Percentiles rank a stretch among this genome's conserved stretches.
phyloP scores from a whole-genome alignment of 2,888 invertebrate genomes.

The Autographa gamma region DNA sequence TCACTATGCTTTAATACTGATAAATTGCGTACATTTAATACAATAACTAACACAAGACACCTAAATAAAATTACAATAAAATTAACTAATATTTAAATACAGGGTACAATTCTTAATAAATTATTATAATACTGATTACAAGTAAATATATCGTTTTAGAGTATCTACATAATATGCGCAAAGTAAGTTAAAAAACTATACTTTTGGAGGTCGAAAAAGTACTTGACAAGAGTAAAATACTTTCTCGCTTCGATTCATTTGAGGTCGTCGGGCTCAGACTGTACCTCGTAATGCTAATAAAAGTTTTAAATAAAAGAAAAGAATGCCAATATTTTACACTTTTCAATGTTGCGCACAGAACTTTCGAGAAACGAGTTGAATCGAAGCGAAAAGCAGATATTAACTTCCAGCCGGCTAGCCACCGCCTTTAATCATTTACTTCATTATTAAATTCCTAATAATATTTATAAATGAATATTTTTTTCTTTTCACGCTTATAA shows the following conservation, averaged over 20 bases:
- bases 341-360: slow-evolving; percentile 38
- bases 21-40: slow-evolving; percentile 15
- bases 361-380: slow-evolving; percentile 37
- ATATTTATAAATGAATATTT: slow-evolving; percentile 57
- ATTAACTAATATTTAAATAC: slow-evolving; percentile 5
- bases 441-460: slow-evolving; percentile 60
- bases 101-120: slow-evolving; percentile 27
- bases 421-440: slow-evolving; percentile 54
- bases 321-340: slow-evolving; percentile 32
- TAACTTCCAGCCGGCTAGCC: slow-evolving; percentile 51
- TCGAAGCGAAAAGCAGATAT: slow-evolving; percentile 63
- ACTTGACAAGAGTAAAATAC: slow-evolving; percentile 32
- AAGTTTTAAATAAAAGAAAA: slow-evolving; percentile 48
- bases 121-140: slow-evolving; percentile 35
- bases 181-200: slow-evolving; percentile 27
- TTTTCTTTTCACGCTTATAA: slow-evolving; percentile 65
- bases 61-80: slow-evolving; percentile 25
- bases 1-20: slow-evolving; percentile 14
- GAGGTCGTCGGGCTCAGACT: slow-evolving; percentile 74
- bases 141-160: slow-evolving; percentile 40
- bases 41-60: slow-evolving; percentile 9
- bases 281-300: slow-evolving; percentile 63
- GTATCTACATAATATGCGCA: slow-evolving; percentile 39
- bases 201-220: slow-evolving; percentile 34
- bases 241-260: slow-evolving; percentile 59